Evolutionary conservation across 1,140 invertebrate species (phyloP).

Genomic region (Panulirus ornatus): DNA sequence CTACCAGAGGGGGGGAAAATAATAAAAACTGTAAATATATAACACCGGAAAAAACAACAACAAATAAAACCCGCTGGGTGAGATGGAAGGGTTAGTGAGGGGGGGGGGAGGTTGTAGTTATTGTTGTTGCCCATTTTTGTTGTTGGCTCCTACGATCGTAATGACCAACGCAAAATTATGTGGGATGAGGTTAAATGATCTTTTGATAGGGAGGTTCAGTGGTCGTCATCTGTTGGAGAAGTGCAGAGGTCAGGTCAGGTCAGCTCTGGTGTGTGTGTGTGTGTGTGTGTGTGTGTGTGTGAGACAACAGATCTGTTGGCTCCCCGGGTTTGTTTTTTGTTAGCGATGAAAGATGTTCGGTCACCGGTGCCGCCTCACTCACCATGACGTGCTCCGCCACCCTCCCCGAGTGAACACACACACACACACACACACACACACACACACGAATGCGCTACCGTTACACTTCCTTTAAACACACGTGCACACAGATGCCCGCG

Average conservation of each 20-base stretch:
- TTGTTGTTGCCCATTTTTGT: no score
- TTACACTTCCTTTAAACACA: not conserved
- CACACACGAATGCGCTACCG: no score
- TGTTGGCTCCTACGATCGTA: no score
- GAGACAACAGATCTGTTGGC: not conserved
- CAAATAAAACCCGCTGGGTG: not conserved
- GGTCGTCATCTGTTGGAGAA: no score
- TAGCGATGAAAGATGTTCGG: conserved; percentile 46
- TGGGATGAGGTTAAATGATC: no score
- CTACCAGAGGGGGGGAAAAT: not conserved
- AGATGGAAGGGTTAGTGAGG: not conserved
- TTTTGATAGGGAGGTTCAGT: no score
- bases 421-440: conserved; percentile 8
- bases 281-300: not conserved
- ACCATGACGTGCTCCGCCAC: conserved; percentile 25
- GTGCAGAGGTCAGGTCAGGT: no score
- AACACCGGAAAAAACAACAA: not conserved
- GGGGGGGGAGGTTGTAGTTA: not conserved
- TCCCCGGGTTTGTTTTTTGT: conserved; percentile 31
- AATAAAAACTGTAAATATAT: not conserved
- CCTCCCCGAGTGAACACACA: conserved; percentile 12
- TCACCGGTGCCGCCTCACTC: conserved; percentile 24
- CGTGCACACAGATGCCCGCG: conserved; percentile 17
- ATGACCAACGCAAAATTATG: no score
- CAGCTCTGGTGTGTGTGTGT: no score